Conservation (phyloP, 2,888 invertebrate species). For the Eristalinus aeneus region DNA sequence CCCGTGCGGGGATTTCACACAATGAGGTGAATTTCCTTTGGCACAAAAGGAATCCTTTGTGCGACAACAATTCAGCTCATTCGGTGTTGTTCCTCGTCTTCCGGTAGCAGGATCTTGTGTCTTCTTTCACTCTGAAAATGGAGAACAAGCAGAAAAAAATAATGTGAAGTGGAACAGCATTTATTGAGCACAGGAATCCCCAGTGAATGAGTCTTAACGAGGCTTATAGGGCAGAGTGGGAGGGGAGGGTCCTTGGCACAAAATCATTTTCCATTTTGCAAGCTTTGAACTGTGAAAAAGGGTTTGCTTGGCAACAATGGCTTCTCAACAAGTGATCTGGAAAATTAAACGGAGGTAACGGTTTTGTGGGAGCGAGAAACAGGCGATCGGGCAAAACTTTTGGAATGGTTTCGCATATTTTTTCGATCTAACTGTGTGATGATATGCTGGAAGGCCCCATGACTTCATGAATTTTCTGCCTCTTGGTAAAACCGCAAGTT, state of each 20-base stretch:
- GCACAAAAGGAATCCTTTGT: constrained; percentile 44
- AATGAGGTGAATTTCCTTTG: constrained; percentile 37
- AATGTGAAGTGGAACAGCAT: neutral
- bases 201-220: neutral
- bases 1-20: constrained; percentile 18
- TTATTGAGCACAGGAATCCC: neutral
- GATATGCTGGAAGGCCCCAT: no score
- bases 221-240: neutral
- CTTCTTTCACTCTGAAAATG: neutral
- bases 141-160: neutral
- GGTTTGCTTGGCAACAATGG: neutral
- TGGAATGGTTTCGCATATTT: no score
- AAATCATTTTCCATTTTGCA: neutral
- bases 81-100: neutral
- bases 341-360: neutral
- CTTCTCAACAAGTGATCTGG: neutral
- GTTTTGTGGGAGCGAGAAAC: no score
- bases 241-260: neutral
- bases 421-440: no score
- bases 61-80: constrained; percentile 13
- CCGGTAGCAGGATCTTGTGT: neutral
- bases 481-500: no score
- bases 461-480: no score
- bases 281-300: neutral
- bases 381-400: no score